Evolutionary conservation across 2,113 vertebrate species (phyloP).

Genomic region (Embiotoca jacksoni): DNA sequence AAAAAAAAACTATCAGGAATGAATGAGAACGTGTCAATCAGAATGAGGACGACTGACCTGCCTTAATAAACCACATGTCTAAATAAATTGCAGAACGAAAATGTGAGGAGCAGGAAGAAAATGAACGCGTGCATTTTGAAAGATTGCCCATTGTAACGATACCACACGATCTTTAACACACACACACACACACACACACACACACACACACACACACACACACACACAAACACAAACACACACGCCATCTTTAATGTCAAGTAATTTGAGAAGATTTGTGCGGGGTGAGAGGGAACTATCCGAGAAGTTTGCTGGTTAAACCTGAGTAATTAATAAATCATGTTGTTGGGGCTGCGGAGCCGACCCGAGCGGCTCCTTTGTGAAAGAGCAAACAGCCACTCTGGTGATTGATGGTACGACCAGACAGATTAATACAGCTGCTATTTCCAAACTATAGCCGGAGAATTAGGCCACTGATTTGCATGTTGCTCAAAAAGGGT

Average conservation of each 20-base stretch:
- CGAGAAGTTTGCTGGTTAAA: constrained; percentile 21
- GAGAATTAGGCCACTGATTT: constrained; percentile 63
- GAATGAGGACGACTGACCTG: too few relatives aligned
- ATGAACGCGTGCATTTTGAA: too few relatives aligned
- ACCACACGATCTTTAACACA: too few relatives aligned
- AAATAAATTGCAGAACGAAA: too few relatives aligned
- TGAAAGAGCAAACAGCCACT: constrained; percentile 27
- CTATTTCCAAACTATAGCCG: constrained; percentile 46
- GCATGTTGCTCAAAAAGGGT: constrained; percentile 59
- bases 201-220: too few relatives aligned
- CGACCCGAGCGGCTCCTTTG: constrained; percentile 41
- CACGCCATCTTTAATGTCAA: background rate
- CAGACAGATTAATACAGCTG: constrained; percentile 57
- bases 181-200: too few relatives aligned
- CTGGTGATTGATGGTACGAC: constrained; percentile 54
- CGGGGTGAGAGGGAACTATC: background rate
- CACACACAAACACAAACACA: background rate
- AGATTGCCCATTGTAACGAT: too few relatives aligned
- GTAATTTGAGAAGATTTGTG: constrained; percentile 4
- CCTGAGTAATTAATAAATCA: constrained; percentile 55
- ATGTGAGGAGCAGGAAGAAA: too few relatives aligned
- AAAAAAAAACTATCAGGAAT: too few relatives aligned
- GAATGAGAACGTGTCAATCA: too few relatives aligned
- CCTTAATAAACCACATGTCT: too few relatives aligned
- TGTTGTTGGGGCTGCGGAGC: constrained; percentile 19